phyloP scores from a whole-genome alignment of 2,113 vertebrate species.

The Grus americana region DNA sequence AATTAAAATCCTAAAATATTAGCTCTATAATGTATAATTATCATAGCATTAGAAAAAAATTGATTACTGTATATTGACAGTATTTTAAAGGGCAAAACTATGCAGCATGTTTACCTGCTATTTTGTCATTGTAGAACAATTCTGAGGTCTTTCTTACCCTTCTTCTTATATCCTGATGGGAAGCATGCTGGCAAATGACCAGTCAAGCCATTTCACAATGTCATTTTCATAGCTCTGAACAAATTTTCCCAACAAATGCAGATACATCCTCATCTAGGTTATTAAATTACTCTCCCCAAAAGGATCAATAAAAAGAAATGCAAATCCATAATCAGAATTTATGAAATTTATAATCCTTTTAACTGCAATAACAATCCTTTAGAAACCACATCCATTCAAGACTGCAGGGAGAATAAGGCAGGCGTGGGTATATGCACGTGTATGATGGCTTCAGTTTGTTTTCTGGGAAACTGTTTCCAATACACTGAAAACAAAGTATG shows the following conservation, averaged over 20 bases:
- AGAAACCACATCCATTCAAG: conserved; percentile 2
- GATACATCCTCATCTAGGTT: conserved; percentile 3
- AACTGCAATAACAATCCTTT: conserved; percentile 26
- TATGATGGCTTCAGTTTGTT: not conserved
- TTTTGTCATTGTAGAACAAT: not conserved
- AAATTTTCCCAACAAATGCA: conserved; percentile 20
- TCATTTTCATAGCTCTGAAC: conserved; percentile 48
- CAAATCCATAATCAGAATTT: conserved; percentile 45
- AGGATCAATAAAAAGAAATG: conserved; percentile 49
- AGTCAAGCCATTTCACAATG: conserved; percentile 41
- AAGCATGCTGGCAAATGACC: conserved; percentile 48
- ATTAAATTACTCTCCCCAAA: conserved; percentile 52
- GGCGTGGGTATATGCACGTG: not conserved
- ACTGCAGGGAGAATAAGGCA: not conserved
- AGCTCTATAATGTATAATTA: not conserved
- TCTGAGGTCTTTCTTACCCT: not conserved
- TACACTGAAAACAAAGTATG: not conserved
- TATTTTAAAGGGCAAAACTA: not conserved
- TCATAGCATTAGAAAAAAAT: not conserved
- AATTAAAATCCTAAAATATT: not conserved
- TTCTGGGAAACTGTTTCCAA: not conserved
- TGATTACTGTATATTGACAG: not conserved
- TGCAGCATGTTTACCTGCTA: not conserved
- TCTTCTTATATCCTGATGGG: conserved; percentile 1
- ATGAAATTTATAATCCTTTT: conserved; percentile 52